These are phyloP conservation scores for Xerus rutilus DNA, from an alignment of 2,797 vertebrate genomes.

Conservation along the genomic window DNA sequence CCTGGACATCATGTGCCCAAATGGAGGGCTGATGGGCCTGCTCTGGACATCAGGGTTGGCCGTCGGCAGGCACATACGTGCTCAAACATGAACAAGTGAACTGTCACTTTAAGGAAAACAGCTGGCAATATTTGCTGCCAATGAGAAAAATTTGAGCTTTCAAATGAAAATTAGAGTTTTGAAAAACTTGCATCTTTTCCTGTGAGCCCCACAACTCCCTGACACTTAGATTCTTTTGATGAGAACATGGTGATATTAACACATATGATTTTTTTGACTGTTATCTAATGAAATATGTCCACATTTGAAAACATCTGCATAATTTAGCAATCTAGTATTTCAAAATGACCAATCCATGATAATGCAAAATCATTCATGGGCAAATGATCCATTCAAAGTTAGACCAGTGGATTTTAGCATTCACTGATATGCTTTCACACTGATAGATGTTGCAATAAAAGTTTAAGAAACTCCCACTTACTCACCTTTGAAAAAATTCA, in stretches of 20 bases:
- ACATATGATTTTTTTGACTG: neutral
- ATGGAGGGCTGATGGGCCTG: neutral
- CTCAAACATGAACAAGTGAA: neutral
- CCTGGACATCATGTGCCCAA: rapidly evolving
- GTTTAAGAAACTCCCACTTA: neutral
- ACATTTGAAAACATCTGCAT: neutral
- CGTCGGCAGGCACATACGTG: neutral
- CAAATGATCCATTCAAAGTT: neutral
- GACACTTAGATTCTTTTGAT: neutral
- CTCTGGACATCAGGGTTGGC: neutral
- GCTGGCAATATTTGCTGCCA: neutral
- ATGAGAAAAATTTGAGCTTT: neutral
- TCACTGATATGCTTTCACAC: neutral
- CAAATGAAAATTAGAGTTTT: constrained; percentile 4
- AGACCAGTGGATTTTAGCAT: neutral
- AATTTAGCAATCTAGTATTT: neutral
- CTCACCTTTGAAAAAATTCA: neutral
- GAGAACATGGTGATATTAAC: neutral
- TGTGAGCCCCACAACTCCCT: neutral
- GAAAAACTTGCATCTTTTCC: neutral
- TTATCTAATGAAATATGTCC: neutral
- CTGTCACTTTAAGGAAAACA: neutral
- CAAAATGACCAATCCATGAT: neutral
- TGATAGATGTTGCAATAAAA: neutral
- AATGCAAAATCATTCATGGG: neutral